phyloP scores from a whole-genome alignment of 2,888 invertebrate genomes.

The Periphyllus acericola region DNA sequence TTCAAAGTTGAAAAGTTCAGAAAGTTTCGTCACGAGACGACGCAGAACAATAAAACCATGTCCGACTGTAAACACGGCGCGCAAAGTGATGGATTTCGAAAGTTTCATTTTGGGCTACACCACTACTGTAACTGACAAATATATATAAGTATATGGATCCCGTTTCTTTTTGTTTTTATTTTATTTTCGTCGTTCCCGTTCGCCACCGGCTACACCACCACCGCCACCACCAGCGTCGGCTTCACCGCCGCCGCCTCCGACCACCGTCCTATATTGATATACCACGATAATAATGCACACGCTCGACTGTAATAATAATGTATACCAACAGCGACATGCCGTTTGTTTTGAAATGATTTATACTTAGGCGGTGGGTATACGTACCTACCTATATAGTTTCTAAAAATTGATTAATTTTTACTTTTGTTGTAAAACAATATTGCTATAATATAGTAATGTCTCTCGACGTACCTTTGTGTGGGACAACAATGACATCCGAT shows the following conservation, averaged over 20 bases:
- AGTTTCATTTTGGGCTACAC: conserved; percentile 33
- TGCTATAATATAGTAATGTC: background rate
- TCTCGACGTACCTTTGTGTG: too few relatives aligned
- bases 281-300: background rate
- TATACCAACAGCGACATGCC: background rate
- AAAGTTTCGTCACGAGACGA: conserved; percentile 30
- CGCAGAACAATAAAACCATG: conserved; percentile 42
- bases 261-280: conserved; percentile 1
- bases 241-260: background rate
- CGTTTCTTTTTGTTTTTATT: background rate
- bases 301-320: background rate
- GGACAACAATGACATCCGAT: background rate
- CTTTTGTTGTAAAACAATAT: background rate
- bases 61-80: conserved; percentile 36
- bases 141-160: background rate
- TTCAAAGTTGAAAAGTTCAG: conserved; percentile 43
- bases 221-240: too few relatives aligned
- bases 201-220: too few relatives aligned
- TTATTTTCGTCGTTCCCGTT: background rate
- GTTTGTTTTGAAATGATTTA: conserved; percentile 29
- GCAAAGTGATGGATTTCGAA: conserved; percentile 50
- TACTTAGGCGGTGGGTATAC: background rate
- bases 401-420: conserved; percentile 26
- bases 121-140: conserved; percentile 30
- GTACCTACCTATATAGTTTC: background rate